A percentile compares a stretch with the other conserved stretches of the same genome.
These are phyloP conservation scores for Sylvilagus floridanus DNA, from an alignment of 2,797 vertebrate genomes.

Conservation along the genomic window DNA sequence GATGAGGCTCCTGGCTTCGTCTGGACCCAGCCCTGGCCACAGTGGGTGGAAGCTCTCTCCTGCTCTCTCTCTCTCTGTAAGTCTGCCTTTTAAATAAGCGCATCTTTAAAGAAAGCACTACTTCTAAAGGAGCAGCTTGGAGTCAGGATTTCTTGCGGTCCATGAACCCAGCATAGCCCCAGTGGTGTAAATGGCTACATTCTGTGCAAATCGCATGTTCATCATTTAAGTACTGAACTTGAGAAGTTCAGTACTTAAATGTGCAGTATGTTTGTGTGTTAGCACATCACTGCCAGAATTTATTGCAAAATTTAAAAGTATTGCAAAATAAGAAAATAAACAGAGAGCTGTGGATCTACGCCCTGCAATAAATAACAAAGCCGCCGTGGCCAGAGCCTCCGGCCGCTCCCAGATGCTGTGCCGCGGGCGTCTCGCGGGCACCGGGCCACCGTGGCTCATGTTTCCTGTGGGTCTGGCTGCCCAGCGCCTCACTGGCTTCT, in stretches of 20 bases:
- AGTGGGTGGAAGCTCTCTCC: no score
- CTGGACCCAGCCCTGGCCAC: no score
- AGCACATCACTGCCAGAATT: background rate
- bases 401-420: rapidly evolving
- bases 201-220: no score
- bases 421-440: background rate
- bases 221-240: background rate
- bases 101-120: no score
- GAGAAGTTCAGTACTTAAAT: background rate
- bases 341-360: background rate
- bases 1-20: no score
- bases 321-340: background rate
- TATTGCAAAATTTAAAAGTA: background rate
- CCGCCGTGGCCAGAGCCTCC: background rate
- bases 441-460: rapidly evolving
- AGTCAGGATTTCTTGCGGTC: no score
- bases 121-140: no score
- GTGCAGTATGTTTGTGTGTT: background rate
- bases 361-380: background rate
- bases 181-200: no score
- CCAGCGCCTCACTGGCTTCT: background rate
- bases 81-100: no score
- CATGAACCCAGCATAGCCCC: background rate
- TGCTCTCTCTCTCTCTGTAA: no score
- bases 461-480: background rate